Conservation (phyloP, 2,797 vertebrate genomes). For the Sylvia borin region DNA sequence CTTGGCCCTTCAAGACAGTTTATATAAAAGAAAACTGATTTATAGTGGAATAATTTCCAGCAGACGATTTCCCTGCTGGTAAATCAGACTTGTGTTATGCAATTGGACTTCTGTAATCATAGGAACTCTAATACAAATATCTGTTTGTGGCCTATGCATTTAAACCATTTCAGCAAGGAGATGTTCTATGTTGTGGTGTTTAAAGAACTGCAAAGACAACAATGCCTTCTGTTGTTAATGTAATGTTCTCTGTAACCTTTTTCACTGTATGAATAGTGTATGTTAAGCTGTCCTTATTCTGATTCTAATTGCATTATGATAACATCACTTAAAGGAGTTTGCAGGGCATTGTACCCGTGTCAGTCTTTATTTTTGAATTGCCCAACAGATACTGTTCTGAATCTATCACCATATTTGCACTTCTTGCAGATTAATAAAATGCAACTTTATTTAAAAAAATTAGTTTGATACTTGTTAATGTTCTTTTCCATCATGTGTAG, state of each 20-base stretch:
- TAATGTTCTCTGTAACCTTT: neutral
- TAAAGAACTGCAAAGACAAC: neutral
- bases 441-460: neutral
- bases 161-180: constrained; percentile 44
- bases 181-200: neutral
- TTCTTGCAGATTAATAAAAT: constrained; percentile 42
- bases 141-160: constrained; percentile 55
- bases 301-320: neutral
- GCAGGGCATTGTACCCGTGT: neutral
- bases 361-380: constrained; percentile 1
- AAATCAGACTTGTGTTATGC: constrained; percentile 39
- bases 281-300: neutral
- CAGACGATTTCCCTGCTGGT: constrained; percentile 16
- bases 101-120: constrained; percentile 42
- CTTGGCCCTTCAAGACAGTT: constrained; percentile 54
- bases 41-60: constrained; percentile 25
- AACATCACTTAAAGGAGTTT: neutral
- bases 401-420: neutral
- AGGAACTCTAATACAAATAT: constrained; percentile 30
- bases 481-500: neutral
- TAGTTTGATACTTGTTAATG: neutral
- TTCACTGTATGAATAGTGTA: neutral
- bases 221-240: neutral
- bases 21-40: constrained; percentile 40
- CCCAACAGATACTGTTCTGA: neutral